phyloP scores from a whole-genome alignment of 2,113 vertebrate species.

The Dascyllus trimaculatus region DNA sequence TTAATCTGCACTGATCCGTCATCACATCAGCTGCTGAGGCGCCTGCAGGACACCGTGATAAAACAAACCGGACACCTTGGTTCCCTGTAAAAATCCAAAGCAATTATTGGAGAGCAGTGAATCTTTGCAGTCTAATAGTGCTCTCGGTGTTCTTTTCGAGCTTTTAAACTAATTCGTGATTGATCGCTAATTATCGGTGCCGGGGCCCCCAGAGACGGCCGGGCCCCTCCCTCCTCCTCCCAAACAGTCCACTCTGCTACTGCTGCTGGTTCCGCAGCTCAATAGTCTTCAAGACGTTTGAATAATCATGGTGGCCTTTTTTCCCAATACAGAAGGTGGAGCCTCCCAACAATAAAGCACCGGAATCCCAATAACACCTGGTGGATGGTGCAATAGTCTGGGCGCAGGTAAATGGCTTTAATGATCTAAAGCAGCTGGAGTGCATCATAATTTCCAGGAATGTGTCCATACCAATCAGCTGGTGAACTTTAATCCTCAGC shows the following conservation, averaged over 20 bases:
- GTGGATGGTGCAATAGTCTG: conserved; percentile 47
- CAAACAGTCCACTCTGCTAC: conserved; percentile 63
- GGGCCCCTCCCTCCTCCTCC: conserved; percentile 67
- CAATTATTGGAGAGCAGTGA: conserved; percentile 82
- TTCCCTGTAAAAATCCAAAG: conserved; percentile 62
- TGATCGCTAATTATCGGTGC: conserved; percentile 84
- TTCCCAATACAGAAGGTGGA: conserved; percentile 67
- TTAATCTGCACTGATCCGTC: background rate
- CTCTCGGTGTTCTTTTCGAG: conserved; percentile 81
- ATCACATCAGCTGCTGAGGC: background rate
- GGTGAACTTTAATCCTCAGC: conserved; percentile 24
- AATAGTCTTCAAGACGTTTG: conserved; percentile 70
- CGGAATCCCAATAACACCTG: conserved; percentile 44
- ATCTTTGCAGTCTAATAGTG: conserved; percentile 82
- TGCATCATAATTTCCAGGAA: conserved; percentile 37
- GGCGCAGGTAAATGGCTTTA: conserved; percentile 10
- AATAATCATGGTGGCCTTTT: conserved; percentile 70
- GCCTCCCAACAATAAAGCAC: conserved; percentile 63
- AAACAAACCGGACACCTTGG: conserved; percentile 54
- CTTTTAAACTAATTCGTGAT: conserved; percentile 84
- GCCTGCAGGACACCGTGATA: conserved; percentile 42
- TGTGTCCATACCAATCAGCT: conserved; percentile 40
- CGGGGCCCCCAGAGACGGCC: conserved; percentile 62
- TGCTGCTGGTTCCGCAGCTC: conserved; percentile 66
- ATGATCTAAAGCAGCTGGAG: conserved; percentile 21